Evolutionary conservation across 2,888 invertebrate genomes (phyloP), one percentile per base, ranked within the genome.

Genomic region (Eulithis testata): DNA sequence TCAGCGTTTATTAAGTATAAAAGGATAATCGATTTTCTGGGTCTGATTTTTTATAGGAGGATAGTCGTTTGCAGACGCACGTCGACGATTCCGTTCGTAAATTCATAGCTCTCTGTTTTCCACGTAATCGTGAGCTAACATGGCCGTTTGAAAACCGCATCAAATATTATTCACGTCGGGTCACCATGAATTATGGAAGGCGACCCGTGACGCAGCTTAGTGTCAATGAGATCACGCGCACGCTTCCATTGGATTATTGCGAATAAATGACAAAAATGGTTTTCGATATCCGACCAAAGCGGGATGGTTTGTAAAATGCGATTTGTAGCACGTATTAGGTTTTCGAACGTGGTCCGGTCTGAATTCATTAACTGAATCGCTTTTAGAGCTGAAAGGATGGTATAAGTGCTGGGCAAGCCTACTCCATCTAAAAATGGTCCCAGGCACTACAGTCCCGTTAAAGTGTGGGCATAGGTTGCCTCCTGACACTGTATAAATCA

Each of bases 181-280:
- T 75, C 62, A 83, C 79, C 76, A 88, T 91, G 91, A 90, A 91
- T 91, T 89, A 91, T 91, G 89, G 87, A 91, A 85, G 73, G 76
- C 79, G 80, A 74, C 79, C 81, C 81, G 80, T 77, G 78, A 79
- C 79, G 81, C 81, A 83, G 89, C 88, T 89, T 87, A 88, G 84
- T 85, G 88, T 85, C 91, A 86, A 90, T 88, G 88, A 88, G 90
- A 90, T 90, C 90, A 90, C 90, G 90, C 84, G 82, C 87, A 76
- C 83, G 83, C 82, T 80, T 77, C 82, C 82, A 86, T 89, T 87
- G 87, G 89, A 88, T 91, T 90, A 91, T 89, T 87, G 84, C 83
- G 85, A 84, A 86, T 87, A 89, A 87, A 90, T 88, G 89, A 85
- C 88, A 84, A 86, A 86, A 88, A 88, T 85, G 80, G 80, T 82